Evolutionary conservation across 2,888 invertebrate genomes (phyloP), one percentile per base, ranked within the genome.

Genomic region (Lasioglossum pauxillum): DNA sequence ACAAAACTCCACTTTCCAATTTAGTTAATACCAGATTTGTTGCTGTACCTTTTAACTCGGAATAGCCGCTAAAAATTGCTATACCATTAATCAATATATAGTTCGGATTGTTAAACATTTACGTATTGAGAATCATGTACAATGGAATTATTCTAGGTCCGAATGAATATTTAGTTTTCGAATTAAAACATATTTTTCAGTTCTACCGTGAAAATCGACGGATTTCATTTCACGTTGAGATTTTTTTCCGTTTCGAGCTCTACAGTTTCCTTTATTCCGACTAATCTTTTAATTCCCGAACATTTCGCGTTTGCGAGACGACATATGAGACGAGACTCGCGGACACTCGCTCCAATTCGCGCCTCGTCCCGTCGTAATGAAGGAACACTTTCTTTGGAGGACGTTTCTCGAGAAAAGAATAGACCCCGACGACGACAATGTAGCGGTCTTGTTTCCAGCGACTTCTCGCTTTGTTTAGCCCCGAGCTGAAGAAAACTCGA

Each of bases 281-380:
- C 12, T 64, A 64, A 64, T 64, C 64, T 64, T 64, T 64, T 31
- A 31, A 64, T 64, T 31, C 31, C 5, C 3, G 31, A 64, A 64
- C 31, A 31, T 31, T 31, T 64, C 4, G 8, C 31, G 31, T 8
- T 64, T n/a, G 8, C 57, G 57, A 12, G 57, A 10, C 57, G 57
- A 57, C n/a, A 57, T 12, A n/a, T 12, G 57, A 57, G 31, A 16
- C 19, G 7, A 69, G 69, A 69, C 60, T 27, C 57, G 53, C 31
- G 23, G 35, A 53, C 5, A 49, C 27, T 16, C 57, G 84, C 46
- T 78, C 78, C 78, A 84, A 84, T 84, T 83, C 83, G n/a, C 38
- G 75, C 35, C 46, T 38, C 64, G 69, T 23, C 53, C 80, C 46
- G 75, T 69, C 60, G 19, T 75, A 85, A 85, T 1, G 80, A 80